phyloP scores from a whole-genome alignment of 2,888 invertebrate species.

The Hyppa rectilinea region DNA sequence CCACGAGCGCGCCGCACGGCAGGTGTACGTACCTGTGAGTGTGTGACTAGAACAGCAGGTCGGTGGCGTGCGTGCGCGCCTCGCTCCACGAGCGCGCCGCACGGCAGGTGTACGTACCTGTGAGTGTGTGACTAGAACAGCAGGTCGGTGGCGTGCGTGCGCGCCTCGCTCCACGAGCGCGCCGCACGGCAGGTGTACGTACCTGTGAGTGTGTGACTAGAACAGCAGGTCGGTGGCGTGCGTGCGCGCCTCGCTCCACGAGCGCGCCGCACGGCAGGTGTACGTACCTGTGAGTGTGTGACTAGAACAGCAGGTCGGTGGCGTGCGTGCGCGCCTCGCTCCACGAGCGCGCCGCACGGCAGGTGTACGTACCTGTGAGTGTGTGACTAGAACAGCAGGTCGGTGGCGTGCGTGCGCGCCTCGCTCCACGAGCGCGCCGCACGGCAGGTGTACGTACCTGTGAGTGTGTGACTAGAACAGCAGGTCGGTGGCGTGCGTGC shows the following conservation, averaged over 20 bases:
- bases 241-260: conserved; percentile 89
- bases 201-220: conserved; percentile 17
- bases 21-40: conserved; percentile 16
- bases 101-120: conserved; percentile 17
- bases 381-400: conserved; percentile 18
- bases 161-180: conserved; percentile 71
- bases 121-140: conserved; percentile 49
- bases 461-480: conserved; percentile 29
- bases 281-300: conserved; percentile 89
- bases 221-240: conserved; percentile 86
- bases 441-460: conserved; percentile 15
- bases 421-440: conserved; percentile 16
- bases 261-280: conserved; percentile 19
- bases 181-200: conserved; percentile 57
- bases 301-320: conserved; percentile 95
- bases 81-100: conserved; percentile 12
- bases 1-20: conserved; percentile 17
- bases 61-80: conserved; percentile 67
- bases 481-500: conserved; percentile 30
- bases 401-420: conserved; percentile 48
- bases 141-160: conserved; percentile 24
- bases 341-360: conserved; percentile 33
- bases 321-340: conserved; percentile 93
- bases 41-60: conserved; percentile 21
- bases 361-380: conserved; percentile 11